Evolutionary conservation across 2,888 invertebrate genomes (phyloP).

Genomic region (Apotomis capreana): DNA sequence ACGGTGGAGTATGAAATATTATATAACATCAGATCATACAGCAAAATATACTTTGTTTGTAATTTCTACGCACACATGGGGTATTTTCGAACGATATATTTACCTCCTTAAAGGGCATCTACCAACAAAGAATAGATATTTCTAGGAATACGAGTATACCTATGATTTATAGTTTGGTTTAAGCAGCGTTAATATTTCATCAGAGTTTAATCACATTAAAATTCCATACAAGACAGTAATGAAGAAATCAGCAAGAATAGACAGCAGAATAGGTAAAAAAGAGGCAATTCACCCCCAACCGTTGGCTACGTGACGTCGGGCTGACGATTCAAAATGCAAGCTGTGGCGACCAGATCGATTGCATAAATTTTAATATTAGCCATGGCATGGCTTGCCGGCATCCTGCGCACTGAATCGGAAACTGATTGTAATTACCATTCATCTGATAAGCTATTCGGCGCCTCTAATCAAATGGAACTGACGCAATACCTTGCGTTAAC

Average conservation of each 20-base stretch:
- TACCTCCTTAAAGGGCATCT: too few species aligned
- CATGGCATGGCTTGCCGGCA: slow-evolving; percentile 43
- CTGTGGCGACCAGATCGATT: slow-evolving; percentile 62
- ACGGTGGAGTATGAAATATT: too few species aligned
- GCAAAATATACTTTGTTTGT: too few species aligned
- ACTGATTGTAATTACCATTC: slow-evolving; percentile 60
- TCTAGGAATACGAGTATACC: too few species aligned
- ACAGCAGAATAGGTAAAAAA: slow-evolving; percentile 22
- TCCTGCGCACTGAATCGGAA: slow-evolving; percentile 47
- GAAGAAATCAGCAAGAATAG: slow-evolving; percentile 24
- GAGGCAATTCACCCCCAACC: slow-evolving; percentile 59
- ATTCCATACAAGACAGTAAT: slow-evolving; percentile 20
- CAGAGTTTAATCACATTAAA: too few species aligned
- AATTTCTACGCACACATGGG: too few species aligned
- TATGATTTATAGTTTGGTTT: too few species aligned
- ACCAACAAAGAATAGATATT: too few species aligned
- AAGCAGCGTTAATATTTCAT: too few species aligned
- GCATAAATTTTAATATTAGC: slow-evolving; percentile 69
- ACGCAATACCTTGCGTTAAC: slow-evolving; percentile 32
- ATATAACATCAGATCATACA: too few species aligned
- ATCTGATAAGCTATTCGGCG: slow-evolving; percentile 62
- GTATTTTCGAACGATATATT: too few species aligned
- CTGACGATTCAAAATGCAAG: slow-evolving; percentile 57
- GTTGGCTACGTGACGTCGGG: slow-evolving; percentile 56
- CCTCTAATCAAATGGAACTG: slow-evolving; percentile 52